Conservation (phyloP, 1,140 invertebrate species). For the Goniozus legneri region DNA sequence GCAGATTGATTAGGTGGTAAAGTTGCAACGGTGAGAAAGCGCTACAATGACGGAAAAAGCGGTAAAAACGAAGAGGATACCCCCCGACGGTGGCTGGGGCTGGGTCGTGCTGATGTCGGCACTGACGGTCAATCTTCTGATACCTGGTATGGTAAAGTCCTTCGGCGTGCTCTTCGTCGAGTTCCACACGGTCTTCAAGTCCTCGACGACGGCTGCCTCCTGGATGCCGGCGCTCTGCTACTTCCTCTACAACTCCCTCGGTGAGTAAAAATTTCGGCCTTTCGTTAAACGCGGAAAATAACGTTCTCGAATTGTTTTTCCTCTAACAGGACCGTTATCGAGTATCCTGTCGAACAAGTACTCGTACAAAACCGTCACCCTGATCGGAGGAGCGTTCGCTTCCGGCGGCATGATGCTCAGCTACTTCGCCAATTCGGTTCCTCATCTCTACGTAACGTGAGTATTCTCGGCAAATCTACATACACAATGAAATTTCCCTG, state of each 20-base stretch:
- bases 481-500: too few species aligned
- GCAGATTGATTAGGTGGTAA: too few species aligned
- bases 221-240: slow-evolving; percentile 81
- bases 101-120: slow-evolving; percentile 76
- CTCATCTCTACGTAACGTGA: slow-evolving; percentile 75
- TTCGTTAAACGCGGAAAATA: neutral
- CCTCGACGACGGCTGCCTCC: slow-evolving; percentile 66
- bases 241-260: slow-evolving; percentile 78
- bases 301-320: slow-evolving; percentile 8
- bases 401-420: slow-evolving; percentile 80
- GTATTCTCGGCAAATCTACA: slow-evolving; percentile 9
- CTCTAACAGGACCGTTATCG: slow-evolving; percentile 76
- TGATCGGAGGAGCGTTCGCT: slow-evolving; percentile 77
- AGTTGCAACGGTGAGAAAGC: too few species aligned
- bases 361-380: slow-evolving; percentile 83
- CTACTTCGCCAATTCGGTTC: slow-evolving; percentile 73
- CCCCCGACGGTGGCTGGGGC: slow-evolving; percentile 71
- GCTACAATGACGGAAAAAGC: slow-evolving; percentile 22
- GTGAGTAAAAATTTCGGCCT: slow-evolving; percentile 55
- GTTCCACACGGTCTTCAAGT: slow-evolving; percentile 71
- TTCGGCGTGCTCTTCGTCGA: slow-evolving; percentile 80
- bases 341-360: slow-evolving; percentile 82
- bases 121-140: slow-evolving; percentile 73
- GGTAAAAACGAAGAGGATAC: slow-evolving; percentile 54
- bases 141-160: slow-evolving; percentile 79